Base-by-base conservation (phyloP, 1,140 invertebrate species). In the Anoplophora glabripennis region DNA sequence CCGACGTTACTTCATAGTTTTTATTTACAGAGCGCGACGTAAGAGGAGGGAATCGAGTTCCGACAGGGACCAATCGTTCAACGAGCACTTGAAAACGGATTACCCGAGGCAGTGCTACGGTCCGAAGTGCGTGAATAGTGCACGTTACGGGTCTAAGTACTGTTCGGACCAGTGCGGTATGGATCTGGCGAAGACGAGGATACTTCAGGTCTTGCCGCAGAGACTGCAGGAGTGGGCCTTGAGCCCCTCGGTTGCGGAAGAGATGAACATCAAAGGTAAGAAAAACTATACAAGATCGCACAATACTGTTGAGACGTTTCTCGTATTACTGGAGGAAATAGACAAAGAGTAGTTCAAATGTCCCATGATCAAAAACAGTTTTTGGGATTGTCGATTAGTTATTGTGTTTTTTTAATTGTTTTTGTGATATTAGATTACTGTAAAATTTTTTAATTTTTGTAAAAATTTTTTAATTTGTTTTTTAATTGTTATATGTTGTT, bases 111-210 rank as follows among this genome's bases (percentile, higher is more conserved):
- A 99, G 65, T 99, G 96, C 75, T 92, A 90, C 73, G 96, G 96
- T 0, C 94, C 94, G 3, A 83, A 86, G 11, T 99, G 96, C 76
- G 82, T 80, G 0, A 83, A 88, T 56, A 84, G 86, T 54, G 90
- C 94, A 0, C 79, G 88, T 7, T 81, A 81, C 21, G 87, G 87
- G 10, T 96, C 93, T 46, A 99, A 99, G 78, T 99, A 99, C 72
- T 99, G 97, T 73, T 93, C 89, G 9, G 87, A 96, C 65, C 85
- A 90, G 55, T 99, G 97, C 77, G 97, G 97, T 1, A 83, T 96
- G 63, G 89, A 89, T 72, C 77, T 99, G 2, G 96, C 96, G 0
- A 93, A 89, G 1, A 89, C 85, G 53, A 79, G 91, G 63, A 92
- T 93, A 66, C 92, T 89, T 68, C 88, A 92, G 77, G 87, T 88